Conservation (phyloP, 1,140 invertebrate genomes). For the Drosophila busckii region DNA sequence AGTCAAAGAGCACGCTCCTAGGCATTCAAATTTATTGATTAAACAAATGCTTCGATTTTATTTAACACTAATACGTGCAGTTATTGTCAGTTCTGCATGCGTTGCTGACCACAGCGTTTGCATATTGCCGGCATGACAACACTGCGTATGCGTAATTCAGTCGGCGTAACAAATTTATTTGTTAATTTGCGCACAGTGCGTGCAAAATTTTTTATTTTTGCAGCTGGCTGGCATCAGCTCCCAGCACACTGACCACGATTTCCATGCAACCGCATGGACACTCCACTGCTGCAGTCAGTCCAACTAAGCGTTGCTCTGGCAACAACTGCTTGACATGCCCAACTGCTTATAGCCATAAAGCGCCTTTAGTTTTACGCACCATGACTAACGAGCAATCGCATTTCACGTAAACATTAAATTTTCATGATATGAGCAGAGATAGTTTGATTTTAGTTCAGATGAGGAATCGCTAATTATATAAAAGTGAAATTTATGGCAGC, state of each 20-base stretch:
- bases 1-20: no score
- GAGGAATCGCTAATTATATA: no score
- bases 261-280: constrained; percentile 11
- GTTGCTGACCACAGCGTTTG: constrained; percentile 4
- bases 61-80: not conserved
- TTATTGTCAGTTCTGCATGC: constrained; percentile 4
- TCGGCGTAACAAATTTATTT: constrained; percentile 35
- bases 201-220: constrained; percentile 64
- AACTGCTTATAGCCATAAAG: constrained; percentile 24
- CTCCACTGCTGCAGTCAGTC: constrained; percentile 12
- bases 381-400: not conserved
- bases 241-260: not conserved
- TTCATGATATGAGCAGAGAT: no score
- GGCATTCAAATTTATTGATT: no score
- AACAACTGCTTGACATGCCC: constrained; percentile 9
- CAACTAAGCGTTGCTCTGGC: constrained; percentile 31
- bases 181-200: constrained; percentile 47
- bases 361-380: constrained; percentile 12
- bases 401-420: no score
- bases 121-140: not conserved
- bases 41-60: no score
- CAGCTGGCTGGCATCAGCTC: constrained; percentile 23
- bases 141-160: constrained; percentile 5
- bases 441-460: no score
- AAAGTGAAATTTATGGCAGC: no score